Base-by-base conservation (phyloP, 1,140 invertebrate species). In the Drosophila malerkotliana region DNA sequence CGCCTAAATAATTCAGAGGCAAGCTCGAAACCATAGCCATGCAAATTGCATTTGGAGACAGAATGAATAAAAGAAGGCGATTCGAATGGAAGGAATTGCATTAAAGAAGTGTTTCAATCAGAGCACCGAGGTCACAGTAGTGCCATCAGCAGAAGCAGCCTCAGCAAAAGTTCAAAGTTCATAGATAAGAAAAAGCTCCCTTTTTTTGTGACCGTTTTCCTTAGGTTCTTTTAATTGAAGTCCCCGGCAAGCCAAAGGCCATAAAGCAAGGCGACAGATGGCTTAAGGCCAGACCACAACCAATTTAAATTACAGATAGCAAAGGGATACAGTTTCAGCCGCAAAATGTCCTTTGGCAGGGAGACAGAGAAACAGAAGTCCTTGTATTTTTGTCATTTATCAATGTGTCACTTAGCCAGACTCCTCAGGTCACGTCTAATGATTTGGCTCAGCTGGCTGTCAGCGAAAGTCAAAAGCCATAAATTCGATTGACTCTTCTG, bases 321-420 rank as follows among this genome's bases (percentile, higher is more conserved):
- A 6, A 4, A 7, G 4, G 64, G 18, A 66, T 37, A 26, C 12
- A 18, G 10, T 4, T 37, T 37, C 34, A 32, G 47, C 39, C 48
- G 48, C 66, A 67, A 18, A 49, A 21, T 56, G 63, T 69, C 26
- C 51, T 63, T 56, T 37, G 21, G 14, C 30, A 7, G 49, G 15
- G 4, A 41, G 9, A 7, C 26, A 5, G 26, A 28, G 3, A 32
- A 8, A 32, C 8, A 32, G 30, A 10, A 37, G 12, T 44, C 14
- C 48, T 28, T 48, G 21, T 26, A 14, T 49, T 53, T 30, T 54
- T 58, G 62, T 74, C 75, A 79, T 82, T 82, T 75, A 59, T 82
- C 79, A 82, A 82, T 75, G 68, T 82, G 79, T 83, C 79, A 82
- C 79, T 82, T 82, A 83, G 75, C 53, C 8, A 9, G 53, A 44